phyloP scores from a whole-genome alignment of 2,113 vertebrate species.

The Tenrec ecaudatus region DNA sequence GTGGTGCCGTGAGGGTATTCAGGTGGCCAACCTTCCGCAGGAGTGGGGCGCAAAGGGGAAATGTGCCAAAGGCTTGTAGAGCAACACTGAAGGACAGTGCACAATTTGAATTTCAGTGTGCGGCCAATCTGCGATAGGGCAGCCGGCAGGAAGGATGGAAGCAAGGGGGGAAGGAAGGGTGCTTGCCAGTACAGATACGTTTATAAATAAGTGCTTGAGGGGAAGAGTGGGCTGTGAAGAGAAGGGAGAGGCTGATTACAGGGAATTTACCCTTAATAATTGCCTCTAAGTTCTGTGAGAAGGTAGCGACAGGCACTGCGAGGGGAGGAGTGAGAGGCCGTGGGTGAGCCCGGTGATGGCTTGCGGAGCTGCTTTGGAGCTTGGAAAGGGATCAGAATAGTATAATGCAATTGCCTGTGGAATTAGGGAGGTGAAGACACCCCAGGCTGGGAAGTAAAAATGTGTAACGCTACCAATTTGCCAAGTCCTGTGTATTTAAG shows the following conservation, averaged over 20 bases:
- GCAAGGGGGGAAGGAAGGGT: not conserved
- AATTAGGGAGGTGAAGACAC: conserved; percentile 31
- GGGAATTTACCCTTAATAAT: not conserved
- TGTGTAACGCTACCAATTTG: conserved; percentile 41
- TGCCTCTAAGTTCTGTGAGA: not conserved
- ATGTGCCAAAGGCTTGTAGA: not conserved
- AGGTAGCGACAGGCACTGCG: not conserved
- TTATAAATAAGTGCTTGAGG: not conserved
- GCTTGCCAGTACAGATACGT: not conserved
- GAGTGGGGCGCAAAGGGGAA: not conserved
- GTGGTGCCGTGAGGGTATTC: not conserved
- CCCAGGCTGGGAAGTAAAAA: conserved; percentile 36
- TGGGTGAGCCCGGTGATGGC: not conserved
- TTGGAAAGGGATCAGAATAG: conserved; percentile 38
- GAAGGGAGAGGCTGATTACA: not conserved
- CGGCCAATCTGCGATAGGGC: not conserved
- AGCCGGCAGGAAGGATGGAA: too few relatives aligned
- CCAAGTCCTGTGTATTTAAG: not conserved
- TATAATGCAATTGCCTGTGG: conserved; percentile 16
- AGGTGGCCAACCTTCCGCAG: not conserved
- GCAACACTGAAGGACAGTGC: not conserved
- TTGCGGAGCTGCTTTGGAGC: conserved; percentile 18
- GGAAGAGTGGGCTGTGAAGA: not conserved
- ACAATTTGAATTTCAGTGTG: not conserved
- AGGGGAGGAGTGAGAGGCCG: not conserved